phyloP scores from a whole-genome alignment of 2,113 vertebrate genomes.

The Leptobrachium leishanense region DNA sequence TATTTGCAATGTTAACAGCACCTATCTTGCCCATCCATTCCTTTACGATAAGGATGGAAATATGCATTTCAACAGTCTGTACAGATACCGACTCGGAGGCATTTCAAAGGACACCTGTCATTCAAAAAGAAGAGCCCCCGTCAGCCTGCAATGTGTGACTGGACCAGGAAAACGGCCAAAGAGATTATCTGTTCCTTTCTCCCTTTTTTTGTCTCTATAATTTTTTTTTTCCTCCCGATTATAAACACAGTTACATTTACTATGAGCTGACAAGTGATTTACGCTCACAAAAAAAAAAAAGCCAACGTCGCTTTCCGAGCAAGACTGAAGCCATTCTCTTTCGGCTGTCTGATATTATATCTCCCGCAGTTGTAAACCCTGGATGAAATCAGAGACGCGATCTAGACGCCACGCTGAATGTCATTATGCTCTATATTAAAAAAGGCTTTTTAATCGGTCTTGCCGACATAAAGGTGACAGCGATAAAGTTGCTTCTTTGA shows the following conservation, averaged over 20 bases:
- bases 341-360: conserved; percentile 84
- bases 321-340: conserved; percentile 81
- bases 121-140: conserved; percentile 91
- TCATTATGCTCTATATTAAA: conserved; percentile 75
- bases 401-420: conserved; percentile 75
- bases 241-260: conserved; percentile 84
- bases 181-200: conserved; percentile 98
- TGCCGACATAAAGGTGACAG: conserved; percentile 85
- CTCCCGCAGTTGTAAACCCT: conserved; percentile 74
- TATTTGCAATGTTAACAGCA: conserved; percentile 99
- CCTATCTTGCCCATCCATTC: conserved; percentile 99
- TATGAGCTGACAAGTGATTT: conserved; percentile 96
- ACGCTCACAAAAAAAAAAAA: conserved; percentile 79
- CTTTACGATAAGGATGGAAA: conserved; percentile 98
- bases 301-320: conserved; percentile 73
- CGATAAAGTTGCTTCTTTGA: conserved; percentile 74
- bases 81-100: conserved; percentile 91
- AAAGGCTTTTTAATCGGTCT: conserved; percentile 68
- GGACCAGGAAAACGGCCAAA: conserved; percentile 87
- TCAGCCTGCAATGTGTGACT: conserved; percentile 86
- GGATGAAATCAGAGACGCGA: conserved; percentile 78
- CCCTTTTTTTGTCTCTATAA: conserved; percentile 55
- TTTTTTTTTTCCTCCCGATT: conserved; percentile 74
- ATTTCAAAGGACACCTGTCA: conserved; percentile 99
- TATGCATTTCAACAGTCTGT: conserved; percentile 99